These are phyloP conservation scores for Vannuccia rotundouncinata DNA, from an alignment of 2,888 invertebrate species.

Conservation along the genomic window DNA sequence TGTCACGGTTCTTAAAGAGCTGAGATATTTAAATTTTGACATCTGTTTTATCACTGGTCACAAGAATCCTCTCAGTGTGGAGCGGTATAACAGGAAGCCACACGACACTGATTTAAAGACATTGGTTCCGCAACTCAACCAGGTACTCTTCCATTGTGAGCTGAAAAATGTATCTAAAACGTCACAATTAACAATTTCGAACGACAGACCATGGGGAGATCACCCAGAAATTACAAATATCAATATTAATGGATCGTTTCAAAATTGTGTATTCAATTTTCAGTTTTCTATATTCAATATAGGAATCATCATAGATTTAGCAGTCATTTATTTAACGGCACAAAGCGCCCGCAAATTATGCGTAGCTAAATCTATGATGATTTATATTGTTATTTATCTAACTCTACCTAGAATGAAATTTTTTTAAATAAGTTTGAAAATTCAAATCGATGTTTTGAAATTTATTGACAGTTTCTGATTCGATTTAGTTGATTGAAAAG, in stretches of 20 bases:
- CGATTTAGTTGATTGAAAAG: too few relatives aligned
- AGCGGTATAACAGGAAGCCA: background rate
- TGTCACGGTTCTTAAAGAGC: background rate
- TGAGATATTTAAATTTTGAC: background rate
- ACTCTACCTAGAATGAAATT: too few relatives aligned
- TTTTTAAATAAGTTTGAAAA: too few relatives aligned
- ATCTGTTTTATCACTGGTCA: background rate
- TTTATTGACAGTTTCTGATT: too few relatives aligned
- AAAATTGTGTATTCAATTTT: background rate
- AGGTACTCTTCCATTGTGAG: background rate
- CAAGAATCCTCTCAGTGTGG: background rate
- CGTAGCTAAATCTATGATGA: too few relatives aligned
- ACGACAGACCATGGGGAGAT: background rate
- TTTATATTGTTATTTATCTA: too few relatives aligned
- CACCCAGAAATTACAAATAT: background rate
- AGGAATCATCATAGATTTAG: too few relatives aligned
- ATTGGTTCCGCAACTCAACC: background rate
- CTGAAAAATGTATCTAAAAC: background rate
- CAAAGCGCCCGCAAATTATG: too few relatives aligned
- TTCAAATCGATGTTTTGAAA: too few relatives aligned
- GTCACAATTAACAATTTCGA: background rate
- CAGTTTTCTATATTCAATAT: too few relatives aligned
- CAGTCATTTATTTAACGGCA: too few relatives aligned
- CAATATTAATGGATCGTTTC: background rate
- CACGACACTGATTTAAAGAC: background rate